Evolutionary conservation across 30 jellyfish, hydroid and myxozoan species (phyloP).

Genomic region (Nemopilema nomurai): DNA sequence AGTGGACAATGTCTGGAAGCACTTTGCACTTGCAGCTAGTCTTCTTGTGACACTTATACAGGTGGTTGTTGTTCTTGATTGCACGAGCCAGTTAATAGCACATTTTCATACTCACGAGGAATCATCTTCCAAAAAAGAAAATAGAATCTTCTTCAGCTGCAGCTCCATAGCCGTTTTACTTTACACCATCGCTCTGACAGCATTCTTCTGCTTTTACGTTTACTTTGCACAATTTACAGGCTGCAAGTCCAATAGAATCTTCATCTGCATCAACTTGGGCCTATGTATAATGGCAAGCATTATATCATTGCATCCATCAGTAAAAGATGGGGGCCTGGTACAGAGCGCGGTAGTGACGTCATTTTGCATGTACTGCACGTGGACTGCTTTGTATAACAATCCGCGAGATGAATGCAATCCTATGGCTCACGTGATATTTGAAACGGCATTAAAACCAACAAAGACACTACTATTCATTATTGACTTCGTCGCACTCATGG

Average conservation of each 20-base stretch:
- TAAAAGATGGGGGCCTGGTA: slow-evolving; percentile 82
- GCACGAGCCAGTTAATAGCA: slow-evolving; percentile 37
- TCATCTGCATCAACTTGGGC: slow-evolving; percentile 82
- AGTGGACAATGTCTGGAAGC: slow-evolving; percentile 71
- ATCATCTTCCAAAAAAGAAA: slow-evolving; percentile 6
- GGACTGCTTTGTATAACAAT: slow-evolving; percentile 90
- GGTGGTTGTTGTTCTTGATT: slow-evolving; percentile 68
- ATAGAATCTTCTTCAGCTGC: slow-evolving; percentile 56
- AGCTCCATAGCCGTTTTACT: slow-evolving; percentile 72
- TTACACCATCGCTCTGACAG: slow-evolving; percentile 64
- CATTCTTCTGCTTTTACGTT: slow-evolving; percentile 84
- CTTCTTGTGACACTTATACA: slow-evolving; percentile 61
- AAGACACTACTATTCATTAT: slow-evolving; percentile 48
- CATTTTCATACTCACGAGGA: slow-evolving; percentile 24
- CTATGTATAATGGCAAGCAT: slow-evolving; percentile 76
- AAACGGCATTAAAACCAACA: slow-evolving; percentile 71
- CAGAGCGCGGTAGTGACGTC: slow-evolving; percentile 89
- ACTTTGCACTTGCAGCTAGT: slow-evolving; percentile 67
- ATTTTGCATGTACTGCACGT: slow-evolving; percentile 89
- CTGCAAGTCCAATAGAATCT: slow-evolving; percentile 83
- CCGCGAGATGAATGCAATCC: slow-evolving; percentile 94
- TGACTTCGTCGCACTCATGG: slow-evolving; percentile 60
- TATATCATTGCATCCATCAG: slow-evolving; percentile 86
- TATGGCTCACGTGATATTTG: slow-evolving; percentile 69
- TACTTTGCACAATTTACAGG: slow-evolving; percentile 72